Base-by-base conservation (phyloP, 2,888 invertebrate species). In the Selenia dentaria region DNA sequence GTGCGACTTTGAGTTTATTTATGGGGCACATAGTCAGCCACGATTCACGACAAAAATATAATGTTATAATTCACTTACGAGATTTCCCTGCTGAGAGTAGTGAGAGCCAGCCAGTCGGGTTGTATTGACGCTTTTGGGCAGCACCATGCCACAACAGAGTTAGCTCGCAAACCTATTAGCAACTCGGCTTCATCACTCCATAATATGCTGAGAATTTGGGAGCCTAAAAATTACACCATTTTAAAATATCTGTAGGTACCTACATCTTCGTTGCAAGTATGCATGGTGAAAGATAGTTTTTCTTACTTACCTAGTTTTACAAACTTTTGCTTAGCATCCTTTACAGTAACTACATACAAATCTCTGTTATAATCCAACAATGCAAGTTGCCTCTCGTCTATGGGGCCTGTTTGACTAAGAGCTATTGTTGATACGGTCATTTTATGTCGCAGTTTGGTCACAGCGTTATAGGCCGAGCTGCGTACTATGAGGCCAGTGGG, bases 321-420 rank as follows among this genome's bases (percentile, higher is more conserved):
- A 48, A 94, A 93, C 64, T 93, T 93, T 48, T 94, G 92, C 55
- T 92, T 91, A 13, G 86, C 74, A 40, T 94, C 93, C 70, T 94
- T 93, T 5, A 95, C 92, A 46, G 95, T 93, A 2, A 96, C 93
- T 10, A 99, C 92, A 74, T 95, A 96, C 9, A 99, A 88, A 80
- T 99, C 98, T 63, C 95, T 93, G 72, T 98, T 98, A 64, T 93
- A 94, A 83, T 99, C 99, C 14, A 99, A 91, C 46, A 99, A 89
- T 0, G 97, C 97, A 29, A 99, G 83, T 65, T 95, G 95, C 54
- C 99, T 93, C 64, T 97, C 96, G 22, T 92, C 93, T 0, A 94
- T 75, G 0, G 94, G 92, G 0, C 97, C 98, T 41, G 96, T 94
- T 72, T 98, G 96, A 74, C 97, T 97, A 28, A 99, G 86, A 0